Conservation (phyloP, 1,140 invertebrate genomes). For the Dermatophagoides farinae region DNA sequence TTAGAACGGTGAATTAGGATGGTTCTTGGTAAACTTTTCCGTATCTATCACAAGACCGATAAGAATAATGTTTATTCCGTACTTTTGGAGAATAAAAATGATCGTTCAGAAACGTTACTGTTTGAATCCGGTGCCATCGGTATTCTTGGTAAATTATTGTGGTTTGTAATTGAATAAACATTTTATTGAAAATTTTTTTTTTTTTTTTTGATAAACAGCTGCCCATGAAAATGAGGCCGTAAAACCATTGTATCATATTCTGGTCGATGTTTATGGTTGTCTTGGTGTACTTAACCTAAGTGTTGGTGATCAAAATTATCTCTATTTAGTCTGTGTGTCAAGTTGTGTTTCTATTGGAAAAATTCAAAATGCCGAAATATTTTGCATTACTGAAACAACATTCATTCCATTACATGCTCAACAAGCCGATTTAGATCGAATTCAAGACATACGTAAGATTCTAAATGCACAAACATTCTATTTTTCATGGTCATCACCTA, state of each 20-base stretch:
- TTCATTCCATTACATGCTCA: slow-evolving; percentile 55
- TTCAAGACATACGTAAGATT: slow-evolving; percentile 49
- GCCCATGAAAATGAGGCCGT: slow-evolving; percentile 63
- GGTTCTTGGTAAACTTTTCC: slow-evolving; percentile 81
- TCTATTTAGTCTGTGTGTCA: slow-evolving; percentile 77
- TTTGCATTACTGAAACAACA: slow-evolving; percentile 71
- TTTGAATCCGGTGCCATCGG: slow-evolving; percentile 77
- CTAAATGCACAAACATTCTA: slow-evolving; percentile 92
- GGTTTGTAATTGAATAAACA: slow-evolving; percentile 13
- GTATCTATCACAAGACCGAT: slow-evolving; percentile 64
- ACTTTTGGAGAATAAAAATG: slow-evolving; percentile 59
- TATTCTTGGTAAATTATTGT: slow-evolving; percentile 36
- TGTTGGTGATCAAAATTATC: slow-evolving; percentile 52
- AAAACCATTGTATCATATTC: slow-evolving; percentile 62
- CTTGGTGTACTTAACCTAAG: slow-evolving; percentile 69
- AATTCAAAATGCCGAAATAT: slow-evolving; percentile 75
- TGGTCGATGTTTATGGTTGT: slow-evolving; percentile 78
- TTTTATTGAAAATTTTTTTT: slow-evolving; percentile 3
- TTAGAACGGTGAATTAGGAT: slow-evolving; percentile 33
- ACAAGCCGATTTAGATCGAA: slow-evolving; percentile 51
- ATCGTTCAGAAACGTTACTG: slow-evolving; percentile 55
- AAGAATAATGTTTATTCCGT: slow-evolving; percentile 56
- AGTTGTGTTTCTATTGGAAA: slow-evolving; percentile 86
- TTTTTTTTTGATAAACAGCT: slow-evolving; percentile 21
- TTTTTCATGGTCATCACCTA: slow-evolving; percentile 50